These are phyloP conservation scores for Pycnonotus jocosus DNA, from an alignment of 2,113 vertebrate species.

Conservation along the genomic window DNA sequence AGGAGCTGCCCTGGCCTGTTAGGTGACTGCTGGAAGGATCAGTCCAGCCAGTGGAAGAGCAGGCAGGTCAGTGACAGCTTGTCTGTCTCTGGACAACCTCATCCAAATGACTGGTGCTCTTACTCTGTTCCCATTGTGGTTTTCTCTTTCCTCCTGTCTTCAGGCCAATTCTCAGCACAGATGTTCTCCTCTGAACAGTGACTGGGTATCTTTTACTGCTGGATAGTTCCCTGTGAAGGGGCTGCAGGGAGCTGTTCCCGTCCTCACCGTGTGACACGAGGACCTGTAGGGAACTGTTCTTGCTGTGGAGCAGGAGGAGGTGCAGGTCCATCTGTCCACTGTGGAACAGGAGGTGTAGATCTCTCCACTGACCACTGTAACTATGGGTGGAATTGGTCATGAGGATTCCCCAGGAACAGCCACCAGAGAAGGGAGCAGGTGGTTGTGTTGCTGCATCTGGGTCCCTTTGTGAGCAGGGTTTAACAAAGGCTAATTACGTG, in stretches of 20 bases:
- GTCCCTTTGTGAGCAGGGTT: background rate
- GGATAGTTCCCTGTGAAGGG: fast-evolving
- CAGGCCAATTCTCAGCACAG: background rate
- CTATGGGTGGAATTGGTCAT: background rate
- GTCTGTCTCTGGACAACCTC: background rate
- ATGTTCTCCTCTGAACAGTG: background rate
- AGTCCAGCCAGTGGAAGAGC: background rate
- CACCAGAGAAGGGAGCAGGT: background rate
- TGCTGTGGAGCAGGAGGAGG: background rate
- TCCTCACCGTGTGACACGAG: fast-evolving
- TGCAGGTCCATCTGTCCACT: background rate
- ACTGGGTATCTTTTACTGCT: background rate
- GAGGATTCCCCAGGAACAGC: background rate
- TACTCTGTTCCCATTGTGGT: background rate
- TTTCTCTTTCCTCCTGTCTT: background rate
- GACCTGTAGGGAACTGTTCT: background rate
- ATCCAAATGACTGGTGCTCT: background rate
- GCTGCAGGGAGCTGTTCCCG: background rate
- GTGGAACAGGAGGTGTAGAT: background rate
- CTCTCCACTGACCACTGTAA: background rate
- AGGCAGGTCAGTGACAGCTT: fast-evolving
- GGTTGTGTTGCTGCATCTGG: background rate
- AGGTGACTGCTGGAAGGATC: background rate
- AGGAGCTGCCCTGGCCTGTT: background rate
- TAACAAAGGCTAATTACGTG: background rate